Evolutionary conservation across 2,888 invertebrate species (phyloP).

Genomic region (Pheosia tremula): DNA sequence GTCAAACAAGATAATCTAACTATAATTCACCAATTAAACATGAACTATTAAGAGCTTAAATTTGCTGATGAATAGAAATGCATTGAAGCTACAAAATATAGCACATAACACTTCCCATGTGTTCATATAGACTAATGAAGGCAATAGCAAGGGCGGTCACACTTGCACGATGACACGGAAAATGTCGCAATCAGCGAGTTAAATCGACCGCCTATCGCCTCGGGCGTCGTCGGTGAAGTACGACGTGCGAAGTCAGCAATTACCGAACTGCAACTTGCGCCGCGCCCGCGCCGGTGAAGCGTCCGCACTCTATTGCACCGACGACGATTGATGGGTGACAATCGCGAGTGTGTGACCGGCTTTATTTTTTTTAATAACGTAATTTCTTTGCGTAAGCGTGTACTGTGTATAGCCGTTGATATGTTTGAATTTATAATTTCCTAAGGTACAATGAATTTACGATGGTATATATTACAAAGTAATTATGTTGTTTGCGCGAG

Average conservation of each 20-base stretch:
- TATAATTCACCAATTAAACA: no score
- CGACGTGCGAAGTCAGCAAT: slow-evolving; percentile 71
- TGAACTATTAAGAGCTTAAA: no score
- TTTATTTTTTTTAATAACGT: background rate
- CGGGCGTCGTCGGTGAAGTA: slow-evolving; percentile 52
- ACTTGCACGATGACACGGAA: slow-evolving; percentile 31
- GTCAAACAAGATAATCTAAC: no score
- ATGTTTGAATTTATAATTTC: no score
- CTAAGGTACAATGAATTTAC: no score
- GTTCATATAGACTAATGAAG: slow-evolving; percentile 11
- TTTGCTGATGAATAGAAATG: no score
- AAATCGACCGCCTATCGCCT: slow-evolving; percentile 47
- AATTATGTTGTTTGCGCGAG: no score
- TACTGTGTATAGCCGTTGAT: no score
- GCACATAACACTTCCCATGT: no score
- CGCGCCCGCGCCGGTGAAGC: background rate
- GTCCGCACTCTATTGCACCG: slow-evolving; percentile 4
- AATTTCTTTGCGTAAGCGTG: no score
- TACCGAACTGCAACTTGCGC: slow-evolving; percentile 42
- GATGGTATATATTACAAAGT: no score
- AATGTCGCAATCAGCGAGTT: slow-evolving; percentile 35
- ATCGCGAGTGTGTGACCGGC: slow-evolving; percentile 19
- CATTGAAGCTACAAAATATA: no score
- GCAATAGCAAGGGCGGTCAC: slow-evolving; percentile 25
- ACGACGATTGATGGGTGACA: slow-evolving; percentile 16